These are phyloP conservation scores for Macaria liturata DNA, from an alignment of 2,888 invertebrate genomes.

Conservation along the genomic window DNA sequence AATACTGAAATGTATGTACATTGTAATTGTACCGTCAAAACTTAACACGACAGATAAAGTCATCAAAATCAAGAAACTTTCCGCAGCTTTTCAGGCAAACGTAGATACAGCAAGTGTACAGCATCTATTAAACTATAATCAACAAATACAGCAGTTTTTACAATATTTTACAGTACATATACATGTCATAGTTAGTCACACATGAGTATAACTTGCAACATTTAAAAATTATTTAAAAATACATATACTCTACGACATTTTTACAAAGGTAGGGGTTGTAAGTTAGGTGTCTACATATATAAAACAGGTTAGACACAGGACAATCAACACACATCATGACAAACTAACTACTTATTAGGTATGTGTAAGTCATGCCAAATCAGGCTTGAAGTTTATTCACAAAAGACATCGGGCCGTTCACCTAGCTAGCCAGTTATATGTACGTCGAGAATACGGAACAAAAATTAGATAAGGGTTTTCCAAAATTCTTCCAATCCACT, in stretches of 20 bases:
- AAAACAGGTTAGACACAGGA: constrained; percentile 23
- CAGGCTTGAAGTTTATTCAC: constrained; percentile 54
- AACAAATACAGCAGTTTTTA: background rate
- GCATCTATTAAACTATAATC: no score
- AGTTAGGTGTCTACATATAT: constrained; percentile 10
- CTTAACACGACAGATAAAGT: no score
- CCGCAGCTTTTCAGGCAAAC: no score
- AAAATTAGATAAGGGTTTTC: no score
- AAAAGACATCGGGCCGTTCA: constrained; percentile 41
- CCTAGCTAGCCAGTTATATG: no score
- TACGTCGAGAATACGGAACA: no score
- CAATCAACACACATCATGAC: constrained; percentile 29
- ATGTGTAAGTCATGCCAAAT: constrained; percentile 22
- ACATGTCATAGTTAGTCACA: constrained; percentile 22
- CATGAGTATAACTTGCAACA: constrained; percentile 9
- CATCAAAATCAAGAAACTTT: no score
- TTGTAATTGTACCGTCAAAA: no score
- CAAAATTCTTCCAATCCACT: no score
- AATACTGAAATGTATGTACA: no score
- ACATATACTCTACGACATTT: background rate
- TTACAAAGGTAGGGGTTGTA: constrained; percentile 7
- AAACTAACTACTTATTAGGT: constrained; percentile 26
- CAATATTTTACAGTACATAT: constrained; percentile 7
- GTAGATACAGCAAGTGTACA: no score
- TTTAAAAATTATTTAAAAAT: constrained; percentile 4